Conservation (phyloP, 2,113 vertebrate species). For the Saguinus imperator region DNA sequence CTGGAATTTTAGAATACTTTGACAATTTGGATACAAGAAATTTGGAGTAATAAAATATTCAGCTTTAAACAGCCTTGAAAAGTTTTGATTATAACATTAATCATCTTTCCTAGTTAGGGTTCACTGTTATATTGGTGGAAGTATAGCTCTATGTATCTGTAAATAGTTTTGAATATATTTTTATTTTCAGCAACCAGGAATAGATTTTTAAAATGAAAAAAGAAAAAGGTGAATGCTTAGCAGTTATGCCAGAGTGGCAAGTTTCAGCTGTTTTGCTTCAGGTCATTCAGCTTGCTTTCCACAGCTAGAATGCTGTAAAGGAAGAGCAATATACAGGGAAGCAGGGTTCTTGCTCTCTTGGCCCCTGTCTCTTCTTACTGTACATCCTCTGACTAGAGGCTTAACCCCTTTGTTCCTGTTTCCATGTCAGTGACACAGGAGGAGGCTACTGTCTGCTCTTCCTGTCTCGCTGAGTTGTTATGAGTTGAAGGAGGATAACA, state of each 20-base stretch:
- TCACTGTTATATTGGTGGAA: background rate
- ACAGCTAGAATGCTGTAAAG: background rate
- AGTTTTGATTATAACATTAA: background rate
- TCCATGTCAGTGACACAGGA: background rate
- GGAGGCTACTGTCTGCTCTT: slow-evolving; percentile 12
- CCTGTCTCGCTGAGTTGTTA: background rate
- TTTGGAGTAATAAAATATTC: background rate
- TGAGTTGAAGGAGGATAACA: background rate
- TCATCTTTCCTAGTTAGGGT: background rate
- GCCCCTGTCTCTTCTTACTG: background rate
- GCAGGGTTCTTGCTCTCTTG: background rate
- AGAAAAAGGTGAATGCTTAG: background rate
- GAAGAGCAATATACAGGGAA: background rate
- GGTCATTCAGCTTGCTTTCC: background rate
- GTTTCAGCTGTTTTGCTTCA: background rate
- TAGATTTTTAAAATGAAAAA: slow-evolving; percentile 26
- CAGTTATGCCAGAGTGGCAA: background rate
- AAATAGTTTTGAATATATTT: slow-evolving; percentile 31
- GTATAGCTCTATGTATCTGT: background rate
- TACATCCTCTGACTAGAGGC: background rate
- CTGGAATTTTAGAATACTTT: background rate
- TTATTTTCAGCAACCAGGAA: slow-evolving; percentile 11
- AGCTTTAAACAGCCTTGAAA: background rate
- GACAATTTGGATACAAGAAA: background rate
- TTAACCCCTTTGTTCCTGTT: background rate